Evolutionary conservation across 2,113 vertebrate genomes (phyloP).

Genomic region (Eulemur rufifrons): DNA sequence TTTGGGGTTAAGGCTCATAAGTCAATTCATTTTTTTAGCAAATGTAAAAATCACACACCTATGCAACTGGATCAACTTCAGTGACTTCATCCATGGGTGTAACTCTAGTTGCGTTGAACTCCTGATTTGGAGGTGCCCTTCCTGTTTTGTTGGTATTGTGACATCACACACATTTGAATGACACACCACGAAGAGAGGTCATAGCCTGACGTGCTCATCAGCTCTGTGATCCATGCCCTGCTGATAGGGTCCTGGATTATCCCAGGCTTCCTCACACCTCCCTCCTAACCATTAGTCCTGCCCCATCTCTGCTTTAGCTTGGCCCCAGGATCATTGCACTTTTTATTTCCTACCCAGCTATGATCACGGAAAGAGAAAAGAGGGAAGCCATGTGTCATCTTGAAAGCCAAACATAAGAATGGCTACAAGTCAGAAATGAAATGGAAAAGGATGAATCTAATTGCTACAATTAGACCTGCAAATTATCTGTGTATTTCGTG

Average conservation of each 20-base stretch:
- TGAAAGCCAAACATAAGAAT: not conserved
- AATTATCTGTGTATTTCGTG: not conserved
- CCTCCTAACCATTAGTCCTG: not conserved
- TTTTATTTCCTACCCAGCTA: not conserved
- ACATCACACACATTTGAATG: constrained; percentile 51
- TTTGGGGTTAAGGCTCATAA: constrained; percentile 23
- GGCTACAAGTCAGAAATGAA: not conserved
- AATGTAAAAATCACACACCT: constrained; percentile 25
- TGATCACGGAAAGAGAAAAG: constrained; percentile 23
- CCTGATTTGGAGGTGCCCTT: constrained; percentile 14
- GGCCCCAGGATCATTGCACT: not conserved
- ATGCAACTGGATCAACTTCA: not conserved
- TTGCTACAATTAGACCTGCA: not conserved
- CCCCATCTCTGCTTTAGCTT: not conserved
- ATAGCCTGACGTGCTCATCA: not conserved
- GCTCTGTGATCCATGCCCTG: not conserved
- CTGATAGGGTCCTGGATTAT: not conserved
- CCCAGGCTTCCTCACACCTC: not conserved
- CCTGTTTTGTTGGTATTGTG: constrained; percentile 49
- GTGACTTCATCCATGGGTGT: not conserved
- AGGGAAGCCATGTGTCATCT: not conserved
- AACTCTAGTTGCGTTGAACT: not conserved
- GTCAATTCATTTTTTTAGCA: constrained; percentile 6
- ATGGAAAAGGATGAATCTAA: not conserved
- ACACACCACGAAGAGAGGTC: constrained; percentile 11